Conservation (phyloP, 2,113 vertebrate genomes). For the Camelus dromedarius region DNA sequence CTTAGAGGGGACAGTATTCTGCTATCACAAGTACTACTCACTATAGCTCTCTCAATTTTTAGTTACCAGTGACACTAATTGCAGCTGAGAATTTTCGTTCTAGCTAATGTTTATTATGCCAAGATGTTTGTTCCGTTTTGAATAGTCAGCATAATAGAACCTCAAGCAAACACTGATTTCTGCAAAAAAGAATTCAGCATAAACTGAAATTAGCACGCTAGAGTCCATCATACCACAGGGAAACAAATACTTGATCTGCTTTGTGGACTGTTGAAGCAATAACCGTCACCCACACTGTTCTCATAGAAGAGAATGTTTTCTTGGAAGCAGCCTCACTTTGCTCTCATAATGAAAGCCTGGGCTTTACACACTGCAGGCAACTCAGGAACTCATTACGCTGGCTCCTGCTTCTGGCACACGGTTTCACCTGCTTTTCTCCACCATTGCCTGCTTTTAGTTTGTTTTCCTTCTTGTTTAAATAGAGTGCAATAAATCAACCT, state of each 20-base stretch:
- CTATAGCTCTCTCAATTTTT: not conserved
- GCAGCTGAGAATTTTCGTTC: not conserved
- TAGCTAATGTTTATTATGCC: not conserved
- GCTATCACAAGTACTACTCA: not conserved
- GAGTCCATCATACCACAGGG: not conserved
- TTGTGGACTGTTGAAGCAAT: not conserved
- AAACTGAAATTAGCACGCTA: constrained; percentile 28
- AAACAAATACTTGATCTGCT: not conserved
- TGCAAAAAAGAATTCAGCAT: not conserved
- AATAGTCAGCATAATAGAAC: not conserved
- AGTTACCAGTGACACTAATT: not conserved
- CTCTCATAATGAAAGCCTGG: not conserved
- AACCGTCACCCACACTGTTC: not conserved
- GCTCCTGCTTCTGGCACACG: not conserved
- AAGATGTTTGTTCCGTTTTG: not conserved
- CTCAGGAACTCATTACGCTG: not conserved
- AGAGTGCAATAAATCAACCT: not conserved
- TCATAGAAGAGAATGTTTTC: not conserved
- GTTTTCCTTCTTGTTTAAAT: not conserved
- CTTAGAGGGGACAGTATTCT: not conserved
- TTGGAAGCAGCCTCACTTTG: constrained; percentile 4
- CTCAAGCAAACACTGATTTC: not conserved
- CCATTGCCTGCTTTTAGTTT: not conserved
- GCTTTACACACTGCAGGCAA: not conserved
- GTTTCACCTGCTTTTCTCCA: not conserved